These are phyloP conservation scores for Ophioninae sp. DNA, from an alignment of 2,888 invertebrate species.

Conservation along the genomic window DNA sequence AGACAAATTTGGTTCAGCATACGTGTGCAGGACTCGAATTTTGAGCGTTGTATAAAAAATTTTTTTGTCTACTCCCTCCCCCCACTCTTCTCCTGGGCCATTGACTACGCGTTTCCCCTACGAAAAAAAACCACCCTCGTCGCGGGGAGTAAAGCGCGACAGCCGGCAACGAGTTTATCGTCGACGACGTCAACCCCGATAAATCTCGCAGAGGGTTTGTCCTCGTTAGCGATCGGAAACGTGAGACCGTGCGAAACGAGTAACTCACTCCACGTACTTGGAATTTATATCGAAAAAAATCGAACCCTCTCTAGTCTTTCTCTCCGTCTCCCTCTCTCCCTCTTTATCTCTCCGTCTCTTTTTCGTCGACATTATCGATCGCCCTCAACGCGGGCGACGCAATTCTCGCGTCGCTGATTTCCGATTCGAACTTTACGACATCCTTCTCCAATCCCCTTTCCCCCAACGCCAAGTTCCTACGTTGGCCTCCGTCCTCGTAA, in stretches of 20 bases:
- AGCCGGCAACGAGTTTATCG: slow-evolving; percentile 62
- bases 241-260: slow-evolving; percentile 58
- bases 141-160: slow-evolving; percentile 42
- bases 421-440: slow-evolving; percentile 69
- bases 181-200: slow-evolving; percentile 54
- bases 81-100: too few relatives aligned
- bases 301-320: not conserved
- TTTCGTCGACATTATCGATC: not conserved
- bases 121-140: slow-evolving; percentile 4
- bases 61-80: not conserved
- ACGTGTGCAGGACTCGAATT: slow-evolving; percentile 23
- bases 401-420: slow-evolving; percentile 67
- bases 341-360: slow-evolving; percentile 15
- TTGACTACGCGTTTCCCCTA: slow-evolving; percentile 19
- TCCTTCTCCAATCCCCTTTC: not conserved
- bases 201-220: slow-evolving; percentile 56
- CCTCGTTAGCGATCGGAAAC: slow-evolving; percentile 62
- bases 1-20: not conserved
- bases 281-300: slow-evolving; percentile 55
- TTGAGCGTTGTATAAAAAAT: slow-evolving; percentile 5
- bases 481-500: slow-evolving; percentile 42
- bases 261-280: slow-evolving; percentile 48
- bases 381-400: slow-evolving; percentile 36
- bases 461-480: too few relatives aligned
- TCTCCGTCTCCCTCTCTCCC: slow-evolving; percentile 14